These are phyloP conservation scores for Ceratina japonica DNA, from an alignment of 1,140 invertebrate species.

Conservation along the genomic window DNA sequence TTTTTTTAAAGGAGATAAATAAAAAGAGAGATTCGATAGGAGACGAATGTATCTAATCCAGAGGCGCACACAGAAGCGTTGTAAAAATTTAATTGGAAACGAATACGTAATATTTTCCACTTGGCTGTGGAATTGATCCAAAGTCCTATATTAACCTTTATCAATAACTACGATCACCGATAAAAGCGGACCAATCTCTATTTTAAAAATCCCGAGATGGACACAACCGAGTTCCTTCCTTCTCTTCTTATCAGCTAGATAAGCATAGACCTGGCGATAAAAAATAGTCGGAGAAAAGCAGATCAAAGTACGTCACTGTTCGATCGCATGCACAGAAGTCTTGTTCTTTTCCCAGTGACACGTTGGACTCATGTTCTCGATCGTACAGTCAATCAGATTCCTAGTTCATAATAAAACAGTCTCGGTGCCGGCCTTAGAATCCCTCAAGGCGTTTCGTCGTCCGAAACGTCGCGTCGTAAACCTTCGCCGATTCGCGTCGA, in stretches of 20 bases:
- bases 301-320: neutral
- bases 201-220: too few relatives aligned
- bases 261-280: neutral
- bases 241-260: neutral
- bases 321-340: neutral
- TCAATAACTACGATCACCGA: too few relatives aligned
- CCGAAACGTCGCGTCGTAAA: neutral
- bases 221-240: neutral
- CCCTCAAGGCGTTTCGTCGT: neutral
- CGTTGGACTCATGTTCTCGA: neutral
- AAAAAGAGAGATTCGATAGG: too few relatives aligned
- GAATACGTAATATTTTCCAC: too few relatives aligned
- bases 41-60: too few relatives aligned
- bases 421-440: neutral
- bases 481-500: neutral
- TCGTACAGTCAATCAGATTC: too few relatives aligned
- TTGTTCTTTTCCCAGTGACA: neutral
- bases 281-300: conserved; percentile 16
- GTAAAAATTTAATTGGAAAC: too few relatives aligned
- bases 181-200: too few relatives aligned
- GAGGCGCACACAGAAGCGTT: too few relatives aligned
- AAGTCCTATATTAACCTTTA: too few relatives aligned
- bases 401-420: neutral
- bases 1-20: too few relatives aligned
- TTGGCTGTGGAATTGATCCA: too few relatives aligned